Evolutionary conservation across 1,140 invertebrate genomes (phyloP).

Genomic region (Zeugodacus cucurbitae): DNA sequence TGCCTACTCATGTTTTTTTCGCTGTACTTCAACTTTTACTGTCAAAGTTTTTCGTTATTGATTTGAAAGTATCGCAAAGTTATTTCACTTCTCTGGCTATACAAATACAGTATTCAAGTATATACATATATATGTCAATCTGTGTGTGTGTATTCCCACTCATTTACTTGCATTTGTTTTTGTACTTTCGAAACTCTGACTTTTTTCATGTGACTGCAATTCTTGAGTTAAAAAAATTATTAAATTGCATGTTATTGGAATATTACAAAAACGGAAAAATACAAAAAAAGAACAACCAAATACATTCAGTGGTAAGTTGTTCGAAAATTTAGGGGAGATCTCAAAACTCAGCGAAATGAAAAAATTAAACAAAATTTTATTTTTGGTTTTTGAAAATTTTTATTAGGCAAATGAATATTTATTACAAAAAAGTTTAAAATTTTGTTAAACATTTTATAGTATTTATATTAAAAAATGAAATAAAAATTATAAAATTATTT

Average conservation of each 20-base stretch:
- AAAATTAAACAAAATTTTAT: too few relatives aligned
- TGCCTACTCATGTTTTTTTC: background rate
- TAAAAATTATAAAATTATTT: too few relatives aligned
- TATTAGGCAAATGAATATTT: too few relatives aligned
- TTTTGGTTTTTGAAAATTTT: too few relatives aligned
- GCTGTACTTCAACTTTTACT: slow-evolving; percentile 27
- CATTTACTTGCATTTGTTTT: background rate
- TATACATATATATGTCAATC: background rate
- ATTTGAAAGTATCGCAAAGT: slow-evolving; percentile 38
- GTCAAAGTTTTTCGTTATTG: slow-evolving; percentile 32
- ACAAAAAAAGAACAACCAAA: too few relatives aligned
- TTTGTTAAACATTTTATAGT: too few relatives aligned
- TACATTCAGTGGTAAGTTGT: background rate
- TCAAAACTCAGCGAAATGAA: too few relatives aligned
- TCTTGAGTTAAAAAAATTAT: background rate
- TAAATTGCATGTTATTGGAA: slow-evolving; percentile 21
- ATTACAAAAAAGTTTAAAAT: too few relatives aligned
- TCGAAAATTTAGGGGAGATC: background rate
- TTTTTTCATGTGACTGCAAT: background rate
- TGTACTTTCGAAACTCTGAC: background rate
- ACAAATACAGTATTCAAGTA: background rate
- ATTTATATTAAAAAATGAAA: too few relatives aligned
- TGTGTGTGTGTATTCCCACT: background rate
- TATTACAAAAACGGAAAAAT: slow-evolving; percentile 5
- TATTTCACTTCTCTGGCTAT: background rate